Conservation (phyloP, 2,888 invertebrate species). For the Nemurella pictetii region DNA sequence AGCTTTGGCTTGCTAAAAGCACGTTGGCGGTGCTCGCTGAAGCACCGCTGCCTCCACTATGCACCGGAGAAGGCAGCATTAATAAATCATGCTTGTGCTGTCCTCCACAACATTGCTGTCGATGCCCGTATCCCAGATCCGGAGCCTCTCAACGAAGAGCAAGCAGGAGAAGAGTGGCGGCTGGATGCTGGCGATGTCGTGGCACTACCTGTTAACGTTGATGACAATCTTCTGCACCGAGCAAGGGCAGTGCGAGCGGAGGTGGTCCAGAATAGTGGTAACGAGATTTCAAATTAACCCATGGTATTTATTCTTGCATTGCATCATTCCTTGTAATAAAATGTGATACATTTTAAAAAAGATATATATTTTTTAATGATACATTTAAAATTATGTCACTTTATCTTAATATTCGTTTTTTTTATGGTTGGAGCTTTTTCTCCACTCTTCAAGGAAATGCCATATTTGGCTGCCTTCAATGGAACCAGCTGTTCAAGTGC, state of each 20-base stretch:
- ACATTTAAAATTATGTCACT: neutral
- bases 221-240: neutral
- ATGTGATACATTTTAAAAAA: neutral
- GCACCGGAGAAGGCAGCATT: neutral
- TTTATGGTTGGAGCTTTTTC: neutral
- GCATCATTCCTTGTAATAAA: too few relatives aligned
- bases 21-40: slow-evolving; percentile 32
- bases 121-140: neutral
- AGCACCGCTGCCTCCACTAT: slow-evolving; percentile 28
- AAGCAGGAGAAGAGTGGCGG: neutral
- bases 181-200: slow-evolving; percentile 12
- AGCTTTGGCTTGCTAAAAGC: slow-evolving; percentile 35
- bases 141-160: neutral
- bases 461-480: neutral
- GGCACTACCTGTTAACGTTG: neutral
- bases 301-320: too few relatives aligned
- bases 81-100: slow-evolving; percentile 22
- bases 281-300: too few relatives aligned
- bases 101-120: slow-evolving; percentile 30
- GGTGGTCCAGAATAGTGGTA: neutral
- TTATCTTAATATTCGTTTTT: neutral
- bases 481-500: neutral
- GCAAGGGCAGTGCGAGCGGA: slow-evolving; percentile 8
- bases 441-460: too few relatives aligned
- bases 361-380: neutral